A percentile compares a stretch with the other conserved stretches of the same genome.
phyloP scores from a whole-genome alignment of 1,140 invertebrate species.

The Papilio glaucus region DNA sequence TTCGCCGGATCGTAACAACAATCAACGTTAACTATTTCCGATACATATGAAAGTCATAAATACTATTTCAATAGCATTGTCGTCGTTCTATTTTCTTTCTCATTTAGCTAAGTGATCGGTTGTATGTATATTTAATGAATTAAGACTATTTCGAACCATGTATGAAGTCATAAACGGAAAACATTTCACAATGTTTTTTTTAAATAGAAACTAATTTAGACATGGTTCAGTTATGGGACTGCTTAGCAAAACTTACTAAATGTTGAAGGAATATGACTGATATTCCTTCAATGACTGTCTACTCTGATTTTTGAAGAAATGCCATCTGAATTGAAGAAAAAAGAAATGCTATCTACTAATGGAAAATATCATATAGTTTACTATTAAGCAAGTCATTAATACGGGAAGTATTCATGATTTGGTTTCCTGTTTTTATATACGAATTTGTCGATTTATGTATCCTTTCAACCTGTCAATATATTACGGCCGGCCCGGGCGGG shows the following conservation, averaged over 20 bases:
- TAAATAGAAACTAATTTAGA: too few relatives aligned
- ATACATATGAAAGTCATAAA: constrained; percentile 1
- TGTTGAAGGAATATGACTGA: too few relatives aligned
- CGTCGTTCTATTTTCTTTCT: constrained; percentile 27
- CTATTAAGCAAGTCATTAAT: not conserved
- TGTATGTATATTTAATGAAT: not conserved
- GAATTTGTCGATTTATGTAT: not conserved
- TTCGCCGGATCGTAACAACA: not conserved
- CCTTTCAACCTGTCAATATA: not conserved
- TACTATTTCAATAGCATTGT: not conserved
- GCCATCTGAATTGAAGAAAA: too few relatives aligned
- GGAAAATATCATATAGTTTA: too few relatives aligned
- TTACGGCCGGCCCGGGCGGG: not conserved
- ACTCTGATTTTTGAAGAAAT: too few relatives aligned
- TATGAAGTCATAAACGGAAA: not conserved
- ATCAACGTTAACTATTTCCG: not conserved
- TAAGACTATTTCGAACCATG: too few relatives aligned
- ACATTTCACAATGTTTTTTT: too few relatives aligned
- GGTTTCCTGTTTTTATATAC: not conserved
- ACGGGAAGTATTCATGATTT: not conserved
- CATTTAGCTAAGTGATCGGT: constrained; percentile 37
- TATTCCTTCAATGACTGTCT: too few relatives aligned
- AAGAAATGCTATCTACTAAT: too few relatives aligned
- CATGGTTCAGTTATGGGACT: too few relatives aligned
- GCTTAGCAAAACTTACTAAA: too few relatives aligned